These are phyloP conservation scores for Philereme transversata DNA, from an alignment of 2,888 invertebrate genomes.

Conservation along the genomic window DNA sequence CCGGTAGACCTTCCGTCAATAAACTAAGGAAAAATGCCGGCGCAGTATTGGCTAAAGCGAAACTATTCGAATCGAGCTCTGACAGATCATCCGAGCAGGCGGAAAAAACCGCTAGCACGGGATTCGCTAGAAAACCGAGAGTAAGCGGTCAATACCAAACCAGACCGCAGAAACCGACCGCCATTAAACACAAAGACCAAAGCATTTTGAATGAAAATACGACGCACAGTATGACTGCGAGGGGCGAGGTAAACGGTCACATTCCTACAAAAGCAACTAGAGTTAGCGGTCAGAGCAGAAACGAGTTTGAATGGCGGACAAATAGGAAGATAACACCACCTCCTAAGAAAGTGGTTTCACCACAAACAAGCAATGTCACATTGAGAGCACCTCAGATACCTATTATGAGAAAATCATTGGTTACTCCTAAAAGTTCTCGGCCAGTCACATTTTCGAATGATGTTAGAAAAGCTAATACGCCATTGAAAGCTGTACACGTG, in stretches of 20 bases:
- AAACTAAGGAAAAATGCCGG: constrained; percentile 90
- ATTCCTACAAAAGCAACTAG: constrained; percentile 43
- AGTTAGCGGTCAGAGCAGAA: constrained; percentile 48
- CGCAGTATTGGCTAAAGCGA: constrained; percentile 91
- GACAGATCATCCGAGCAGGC: constrained; percentile 74
- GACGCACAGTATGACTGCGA: constrained; percentile 45
- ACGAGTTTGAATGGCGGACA: constrained; percentile 56
- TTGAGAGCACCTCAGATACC: constrained; percentile 74
- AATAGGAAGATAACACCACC: constrained; percentile 63
- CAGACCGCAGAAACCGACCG: constrained; percentile 56
- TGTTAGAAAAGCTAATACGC: constrained; percentile 82
- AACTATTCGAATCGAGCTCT: constrained; percentile 86
- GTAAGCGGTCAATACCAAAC: constrained; percentile 56
- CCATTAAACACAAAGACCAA: constrained; percentile 60
- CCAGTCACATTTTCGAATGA: constrained; percentile 70
- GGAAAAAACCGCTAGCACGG: constrained; percentile 58
- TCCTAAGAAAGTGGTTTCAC: constrained; percentile 63
- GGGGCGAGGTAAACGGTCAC: constrained; percentile 36
- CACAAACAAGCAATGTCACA: constrained; percentile 49
- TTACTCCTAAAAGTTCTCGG: constrained; percentile 81
- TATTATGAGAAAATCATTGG: constrained; percentile 84
- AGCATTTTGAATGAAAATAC: constrained; percentile 40
- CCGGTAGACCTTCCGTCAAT: constrained; percentile 88
- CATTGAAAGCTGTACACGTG: constrained; percentile 79
- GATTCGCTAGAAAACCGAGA: constrained; percentile 75